phyloP scores from a whole-genome alignment of 2,888 invertebrate genomes.

The Drosophila cracens region DNA sequence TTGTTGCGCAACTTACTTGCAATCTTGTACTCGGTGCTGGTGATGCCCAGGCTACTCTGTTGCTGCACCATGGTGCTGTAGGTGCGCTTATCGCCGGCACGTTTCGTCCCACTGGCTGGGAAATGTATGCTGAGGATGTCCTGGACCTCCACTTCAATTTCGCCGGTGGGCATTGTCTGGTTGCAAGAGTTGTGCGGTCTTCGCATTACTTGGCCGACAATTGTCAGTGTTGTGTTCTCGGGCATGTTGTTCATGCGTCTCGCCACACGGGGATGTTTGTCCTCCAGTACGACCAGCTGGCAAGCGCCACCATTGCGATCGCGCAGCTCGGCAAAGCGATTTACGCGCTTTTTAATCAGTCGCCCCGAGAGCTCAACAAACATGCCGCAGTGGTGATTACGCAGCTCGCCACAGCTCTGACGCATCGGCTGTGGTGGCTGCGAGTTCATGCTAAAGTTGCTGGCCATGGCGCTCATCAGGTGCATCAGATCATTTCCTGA shows the following conservation, averaged over 20 bases:
- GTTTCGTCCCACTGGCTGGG: conserved; percentile 65
- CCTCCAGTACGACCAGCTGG: conserved; percentile 86
- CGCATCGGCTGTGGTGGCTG: conserved; percentile 84
- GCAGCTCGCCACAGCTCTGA: conserved; percentile 87
- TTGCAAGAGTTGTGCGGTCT: conserved; percentile 84
- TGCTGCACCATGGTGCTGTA: conserved; percentile 83
- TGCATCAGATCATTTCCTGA: conserved; percentile 80
- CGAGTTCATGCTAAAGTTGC: conserved; percentile 83
- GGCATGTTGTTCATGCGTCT: conserved; percentile 85
- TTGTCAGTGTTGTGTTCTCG: conserved; percentile 83
- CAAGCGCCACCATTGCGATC: conserved; percentile 88
- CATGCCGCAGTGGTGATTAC: conserved; percentile 86
- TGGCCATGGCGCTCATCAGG: conserved; percentile 82
- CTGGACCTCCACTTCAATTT: conserved; percentile 85
- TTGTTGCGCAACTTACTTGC: conserved; percentile 79
- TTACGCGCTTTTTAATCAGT: conserved; percentile 87
- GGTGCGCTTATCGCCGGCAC: conserved; percentile 82
- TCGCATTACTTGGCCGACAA: conserved; percentile 83
- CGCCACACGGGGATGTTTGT: conserved; percentile 84
- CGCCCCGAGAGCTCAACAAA: conserved; percentile 88
- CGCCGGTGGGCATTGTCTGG: conserved; percentile 85
- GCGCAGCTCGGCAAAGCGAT: conserved; percentile 87
- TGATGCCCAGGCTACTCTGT: conserved; percentile 80
- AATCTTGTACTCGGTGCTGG: conserved; percentile 85
- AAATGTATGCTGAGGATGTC: conserved; percentile 82